Evolutionary conservation across 2,888 invertebrate species (phyloP).

Genomic region (Tetragonula carbonaria): DNA sequence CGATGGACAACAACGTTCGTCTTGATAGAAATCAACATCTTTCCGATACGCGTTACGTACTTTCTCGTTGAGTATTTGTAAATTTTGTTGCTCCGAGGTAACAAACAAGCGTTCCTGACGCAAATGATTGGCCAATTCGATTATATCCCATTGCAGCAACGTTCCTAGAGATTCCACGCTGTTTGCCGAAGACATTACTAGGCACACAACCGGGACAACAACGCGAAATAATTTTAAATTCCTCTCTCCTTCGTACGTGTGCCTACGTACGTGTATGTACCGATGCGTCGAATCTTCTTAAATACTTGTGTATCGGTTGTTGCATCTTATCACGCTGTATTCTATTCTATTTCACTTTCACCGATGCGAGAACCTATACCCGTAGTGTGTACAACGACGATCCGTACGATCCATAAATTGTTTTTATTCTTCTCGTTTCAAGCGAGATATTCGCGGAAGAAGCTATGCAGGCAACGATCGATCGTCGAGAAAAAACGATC

Average conservation of each 20-base stretch:
- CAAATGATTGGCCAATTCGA: slow-evolving; percentile 89
- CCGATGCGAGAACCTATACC: no score
- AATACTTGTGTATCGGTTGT: not conserved
- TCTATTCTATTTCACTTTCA: no score
- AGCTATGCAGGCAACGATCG: no score
- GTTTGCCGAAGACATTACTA: slow-evolving; percentile 81
- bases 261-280: not conserved
- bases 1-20: no score
- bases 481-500: no score
- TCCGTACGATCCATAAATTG: no score
- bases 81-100: slow-evolving; percentile 92
- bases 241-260: not conserved
- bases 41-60: slow-evolving; percentile 82
- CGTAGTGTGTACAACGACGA: no score
- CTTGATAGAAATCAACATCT: not conserved
- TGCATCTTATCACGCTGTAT: not conserved
- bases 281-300: not conserved
- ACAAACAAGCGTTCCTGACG: slow-evolving; percentile 95
- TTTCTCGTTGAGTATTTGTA: slow-evolving; percentile 91
- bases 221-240: not conserved
- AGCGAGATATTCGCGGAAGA: no score
- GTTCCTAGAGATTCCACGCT: slow-evolving; percentile 80
- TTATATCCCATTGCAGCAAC: slow-evolving; percentile 85
- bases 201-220: slow-evolving; percentile 33
- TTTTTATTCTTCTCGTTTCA: no score